phyloP scores from a whole-genome alignment of 2,797 vertebrate genomes.

The Chaenodraco wilsoni region DNA sequence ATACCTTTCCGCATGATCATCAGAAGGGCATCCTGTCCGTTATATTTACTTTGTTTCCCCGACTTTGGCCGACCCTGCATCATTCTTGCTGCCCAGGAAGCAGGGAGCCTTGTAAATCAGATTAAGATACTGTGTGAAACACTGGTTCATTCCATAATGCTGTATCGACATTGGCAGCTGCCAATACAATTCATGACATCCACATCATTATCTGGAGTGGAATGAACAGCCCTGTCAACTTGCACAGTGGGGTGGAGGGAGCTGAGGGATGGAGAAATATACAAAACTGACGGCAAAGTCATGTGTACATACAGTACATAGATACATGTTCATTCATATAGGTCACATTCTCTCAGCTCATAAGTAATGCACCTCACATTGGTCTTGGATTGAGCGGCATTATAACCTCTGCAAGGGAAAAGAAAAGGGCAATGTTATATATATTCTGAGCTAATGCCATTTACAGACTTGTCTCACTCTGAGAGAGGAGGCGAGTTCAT shows the following conservation, averaged over 20 bases:
- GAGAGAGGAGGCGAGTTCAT: slow-evolving; percentile 59
- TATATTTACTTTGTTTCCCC: slow-evolving; percentile 75
- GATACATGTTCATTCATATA: slow-evolving; percentile 21
- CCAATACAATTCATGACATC: slow-evolving; percentile 86
- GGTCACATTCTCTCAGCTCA: slow-evolving; percentile 12
- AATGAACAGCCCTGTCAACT: slow-evolving; percentile 84
- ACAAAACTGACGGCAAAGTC: slow-evolving; percentile 42
- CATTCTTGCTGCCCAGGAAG: slow-evolving; percentile 75
- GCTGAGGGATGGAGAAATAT: slow-evolving; percentile 22
- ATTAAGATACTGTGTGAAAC: slow-evolving; percentile 88
- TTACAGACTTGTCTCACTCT: slow-evolving; percentile 72
- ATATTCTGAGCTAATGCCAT: slow-evolving; percentile 62
- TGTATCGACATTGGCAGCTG: slow-evolving; percentile 87
- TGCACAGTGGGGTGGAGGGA: slow-evolving; percentile 52
- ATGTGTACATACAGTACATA: slow-evolving; percentile 28
- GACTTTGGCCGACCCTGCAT: slow-evolving; percentile 78
- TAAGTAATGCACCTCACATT: slow-evolving; percentile 27
- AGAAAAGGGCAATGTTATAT: slow-evolving; percentile 29
- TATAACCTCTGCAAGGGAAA: slow-evolving; percentile 18
- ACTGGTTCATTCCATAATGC: slow-evolving; percentile 82
- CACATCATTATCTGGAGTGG: slow-evolving; percentile 81
- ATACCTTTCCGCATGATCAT: slow-evolving; percentile 5
- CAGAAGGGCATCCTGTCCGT: slow-evolving; percentile 68
- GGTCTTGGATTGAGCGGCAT: slow-evolving; percentile 4
- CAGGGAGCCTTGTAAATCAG: slow-evolving; percentile 77